Conservation (phyloP, 2,888 invertebrate genomes). For the Dromius quadrimaculatus region DNA sequence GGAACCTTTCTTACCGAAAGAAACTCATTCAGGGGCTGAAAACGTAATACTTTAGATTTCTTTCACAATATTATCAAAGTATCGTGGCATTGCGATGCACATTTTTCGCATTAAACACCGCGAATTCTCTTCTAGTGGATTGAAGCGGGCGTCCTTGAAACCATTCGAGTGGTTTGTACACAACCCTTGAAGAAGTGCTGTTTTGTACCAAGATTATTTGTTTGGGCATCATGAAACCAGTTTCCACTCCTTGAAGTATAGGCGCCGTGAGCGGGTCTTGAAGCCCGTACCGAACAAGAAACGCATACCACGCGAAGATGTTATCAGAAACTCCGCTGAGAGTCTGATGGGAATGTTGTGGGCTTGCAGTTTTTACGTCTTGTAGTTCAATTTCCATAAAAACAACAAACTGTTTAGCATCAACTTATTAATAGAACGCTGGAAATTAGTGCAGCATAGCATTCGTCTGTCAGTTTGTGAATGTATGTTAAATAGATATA, state of each 20-base stretch:
- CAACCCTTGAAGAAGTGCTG: no score
- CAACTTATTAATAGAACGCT: slow-evolving; percentile 11
- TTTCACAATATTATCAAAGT: no score
- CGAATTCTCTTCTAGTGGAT: neutral
- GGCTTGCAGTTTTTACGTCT: no score
- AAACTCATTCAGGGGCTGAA: neutral
- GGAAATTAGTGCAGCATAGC: slow-evolving; percentile 9
- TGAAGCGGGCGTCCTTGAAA: no score
- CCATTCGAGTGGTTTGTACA: no score
- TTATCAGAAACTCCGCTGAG: neutral
- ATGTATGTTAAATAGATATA: slow-evolving; percentile 27
- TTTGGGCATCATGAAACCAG: neutral
- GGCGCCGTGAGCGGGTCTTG: neutral
- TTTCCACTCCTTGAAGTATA: neutral
- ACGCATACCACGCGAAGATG: neutral
- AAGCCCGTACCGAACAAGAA: neutral
- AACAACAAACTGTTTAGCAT: slow-evolving; percentile 19
- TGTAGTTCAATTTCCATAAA: no score
- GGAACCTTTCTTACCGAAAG: slow-evolving; percentile 56
- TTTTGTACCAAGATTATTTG: no score
- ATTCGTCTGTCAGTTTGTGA: slow-evolving; percentile 7
- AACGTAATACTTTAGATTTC: neutral
- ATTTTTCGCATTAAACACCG: neutral
- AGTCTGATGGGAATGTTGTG: neutral
- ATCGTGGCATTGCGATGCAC: no score